Evolutionary conservation across 2,888 invertebrate genomes (phyloP).

Genomic region (Eilema caniola): DNA sequence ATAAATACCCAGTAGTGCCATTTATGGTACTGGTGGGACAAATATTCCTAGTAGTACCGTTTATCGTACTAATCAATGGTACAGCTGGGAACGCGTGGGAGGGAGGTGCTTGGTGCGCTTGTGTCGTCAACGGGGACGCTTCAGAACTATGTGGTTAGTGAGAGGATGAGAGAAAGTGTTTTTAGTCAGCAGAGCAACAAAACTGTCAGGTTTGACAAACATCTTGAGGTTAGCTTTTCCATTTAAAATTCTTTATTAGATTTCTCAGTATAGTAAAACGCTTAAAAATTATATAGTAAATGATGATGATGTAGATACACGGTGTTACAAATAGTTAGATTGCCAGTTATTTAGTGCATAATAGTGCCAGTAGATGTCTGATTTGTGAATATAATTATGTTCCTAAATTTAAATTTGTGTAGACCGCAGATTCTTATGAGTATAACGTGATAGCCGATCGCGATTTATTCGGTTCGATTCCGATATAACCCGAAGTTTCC

Average conservation of each 20-base stretch:
- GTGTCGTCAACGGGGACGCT: background rate
- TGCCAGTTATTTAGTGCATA: background rate
- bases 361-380: background rate
- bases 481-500: background rate
- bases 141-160: background rate
- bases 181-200: background rate
- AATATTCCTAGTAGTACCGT: no score
- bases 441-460: background rate
- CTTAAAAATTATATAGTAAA: no score
- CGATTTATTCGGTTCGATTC: background rate
- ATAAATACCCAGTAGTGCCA: no score
- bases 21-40: no score
- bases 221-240: background rate
- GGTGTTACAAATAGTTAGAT: background rate
- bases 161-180: background rate
- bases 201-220: background rate
- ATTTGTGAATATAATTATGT: background rate
- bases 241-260: background rate
- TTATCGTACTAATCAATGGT: no score
- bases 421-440: background rate
- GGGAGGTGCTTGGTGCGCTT: constrained; percentile 17
- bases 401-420: no score
- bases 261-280: background rate
- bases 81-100: background rate
- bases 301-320: accelerated